phyloP scores from a whole-genome alignment of 2,888 invertebrate genomes.

The Sepioteuthis lessoniana region DNA sequence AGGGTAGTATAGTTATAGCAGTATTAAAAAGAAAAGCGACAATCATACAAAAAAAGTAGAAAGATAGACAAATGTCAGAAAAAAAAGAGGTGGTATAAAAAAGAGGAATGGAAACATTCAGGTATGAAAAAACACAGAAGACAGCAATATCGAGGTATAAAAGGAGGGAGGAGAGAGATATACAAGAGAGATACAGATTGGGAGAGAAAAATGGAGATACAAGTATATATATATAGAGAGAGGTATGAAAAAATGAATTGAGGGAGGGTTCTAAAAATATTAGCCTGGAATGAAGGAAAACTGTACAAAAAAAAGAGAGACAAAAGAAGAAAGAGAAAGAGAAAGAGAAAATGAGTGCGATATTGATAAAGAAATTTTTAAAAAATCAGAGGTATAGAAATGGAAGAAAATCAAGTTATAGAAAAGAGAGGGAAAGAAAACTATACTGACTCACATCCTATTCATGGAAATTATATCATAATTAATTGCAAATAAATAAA shows the following conservation, averaged over 20 bases:
- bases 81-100: not conserved
- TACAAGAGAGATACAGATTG: not conserved
- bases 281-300: not conserved
- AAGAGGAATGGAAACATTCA: no score
- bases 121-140: not conserved
- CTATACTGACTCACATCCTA: not conserved
- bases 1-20: not conserved
- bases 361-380: not conserved
- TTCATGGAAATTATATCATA: no score
- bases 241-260: not conserved
- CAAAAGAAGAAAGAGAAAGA: not conserved
- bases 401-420: not conserved
- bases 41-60: not conserved
- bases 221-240: not conserved
- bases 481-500: no score
- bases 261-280: not conserved
- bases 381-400: not conserved
- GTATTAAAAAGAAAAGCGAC: not conserved
- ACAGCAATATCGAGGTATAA: not conserved
- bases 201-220: not conserved
- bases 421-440: not conserved
- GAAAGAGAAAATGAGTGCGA: not conserved
- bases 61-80: not conserved
- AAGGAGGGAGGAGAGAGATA: not conserved
- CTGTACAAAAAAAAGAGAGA: not conserved